Evolutionary conservation across 2,797 vertebrate genomes (phyloP).

Genomic region (Denticeps clupeoides): DNA sequence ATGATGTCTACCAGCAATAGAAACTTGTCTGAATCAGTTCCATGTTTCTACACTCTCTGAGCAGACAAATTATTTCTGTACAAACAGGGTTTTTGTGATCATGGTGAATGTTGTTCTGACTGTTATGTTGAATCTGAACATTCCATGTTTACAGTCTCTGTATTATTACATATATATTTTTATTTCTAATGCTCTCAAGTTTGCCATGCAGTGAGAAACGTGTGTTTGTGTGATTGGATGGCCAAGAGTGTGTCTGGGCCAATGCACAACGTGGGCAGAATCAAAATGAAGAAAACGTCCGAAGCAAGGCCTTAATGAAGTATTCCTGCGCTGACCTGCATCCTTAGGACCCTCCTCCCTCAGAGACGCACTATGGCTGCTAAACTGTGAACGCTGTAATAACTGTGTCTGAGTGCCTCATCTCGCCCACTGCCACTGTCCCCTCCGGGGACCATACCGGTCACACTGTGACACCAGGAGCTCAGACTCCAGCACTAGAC

Average conservation of each 20-base stretch:
- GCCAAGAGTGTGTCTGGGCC: constrained; percentile 18
- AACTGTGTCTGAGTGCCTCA: constrained; percentile 10
- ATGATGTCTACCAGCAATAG: constrained; percentile 23
- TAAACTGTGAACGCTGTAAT: constrained; percentile 31
- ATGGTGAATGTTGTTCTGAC: constrained; percentile 27
- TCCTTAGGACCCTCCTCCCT: constrained; percentile 19
- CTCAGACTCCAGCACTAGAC: too few species aligned
- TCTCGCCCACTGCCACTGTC: background rate
- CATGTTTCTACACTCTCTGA: constrained; percentile 8
- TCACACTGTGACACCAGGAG: too few species aligned
- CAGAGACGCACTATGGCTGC: constrained; percentile 25
- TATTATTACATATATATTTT: background rate
- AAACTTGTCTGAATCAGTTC: constrained; percentile 6
- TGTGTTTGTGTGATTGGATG: background rate
- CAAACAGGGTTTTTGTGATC: constrained; percentile 18
- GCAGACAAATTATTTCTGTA: background rate
- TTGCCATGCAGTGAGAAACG: constrained; percentile 8
- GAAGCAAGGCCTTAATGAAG: constrained; percentile 38
- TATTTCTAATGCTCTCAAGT: constrained; percentile 6
- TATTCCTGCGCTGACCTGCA: constrained; percentile 25
- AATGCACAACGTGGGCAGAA: constrained; percentile 18
- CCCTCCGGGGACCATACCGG: too few species aligned
- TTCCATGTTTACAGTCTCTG: constrained; percentile 28
- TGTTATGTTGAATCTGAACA: constrained; percentile 35
- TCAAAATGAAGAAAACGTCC: constrained; percentile 16